A percentile compares a stretch with the other conserved stretches of the same genome.
These are phyloP conservation scores for Heterodera filipjevi DNA, from an alignment of 2,888 invertebrate genomes.

Conservation along the genomic window DNA sequence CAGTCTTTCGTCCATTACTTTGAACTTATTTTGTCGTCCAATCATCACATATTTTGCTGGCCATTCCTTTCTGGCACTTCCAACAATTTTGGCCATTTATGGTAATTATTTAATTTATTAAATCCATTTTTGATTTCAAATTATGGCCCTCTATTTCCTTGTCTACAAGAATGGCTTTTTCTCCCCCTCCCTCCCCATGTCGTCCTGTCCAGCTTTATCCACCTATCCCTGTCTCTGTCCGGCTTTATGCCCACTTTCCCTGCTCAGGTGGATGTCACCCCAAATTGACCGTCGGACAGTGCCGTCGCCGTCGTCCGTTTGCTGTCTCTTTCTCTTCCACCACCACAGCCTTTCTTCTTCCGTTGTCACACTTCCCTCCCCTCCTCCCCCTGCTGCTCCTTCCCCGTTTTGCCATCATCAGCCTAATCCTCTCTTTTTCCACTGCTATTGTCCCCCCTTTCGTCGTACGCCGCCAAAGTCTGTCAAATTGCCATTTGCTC, in stretches of 20 bases:
- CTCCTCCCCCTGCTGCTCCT: not conserved
- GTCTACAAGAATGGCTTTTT: not conserved
- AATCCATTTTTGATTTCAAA: not conserved
- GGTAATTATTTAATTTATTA: not conserved
- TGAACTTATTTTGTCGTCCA: not conserved
- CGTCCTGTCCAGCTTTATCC: not conserved
- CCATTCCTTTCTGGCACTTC: not conserved
- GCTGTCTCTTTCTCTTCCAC: too few relatives aligned
- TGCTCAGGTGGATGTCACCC: slow-evolving; percentile 12
- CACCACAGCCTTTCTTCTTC: too few relatives aligned
- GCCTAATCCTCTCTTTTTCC: not conserved
- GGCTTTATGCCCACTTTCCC: not conserved
- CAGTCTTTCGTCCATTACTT: not conserved
- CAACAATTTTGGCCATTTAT: slow-evolving; percentile 9
- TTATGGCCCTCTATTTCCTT: too few relatives aligned
- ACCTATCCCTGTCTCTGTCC: not conserved
- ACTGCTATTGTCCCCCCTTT: not conserved
- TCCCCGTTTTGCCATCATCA: not conserved
- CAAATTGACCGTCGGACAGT: not conserved
- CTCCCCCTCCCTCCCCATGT: too few relatives aligned
- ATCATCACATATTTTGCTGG: not conserved
- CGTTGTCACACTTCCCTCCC: not conserved
- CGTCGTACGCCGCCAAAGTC: not conserved
- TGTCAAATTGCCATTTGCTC: not conserved
- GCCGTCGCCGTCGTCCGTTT: not conserved